phyloP scores from a whole-genome alignment of 2,113 vertebrate genomes.

The Menidia beryllina region DNA sequence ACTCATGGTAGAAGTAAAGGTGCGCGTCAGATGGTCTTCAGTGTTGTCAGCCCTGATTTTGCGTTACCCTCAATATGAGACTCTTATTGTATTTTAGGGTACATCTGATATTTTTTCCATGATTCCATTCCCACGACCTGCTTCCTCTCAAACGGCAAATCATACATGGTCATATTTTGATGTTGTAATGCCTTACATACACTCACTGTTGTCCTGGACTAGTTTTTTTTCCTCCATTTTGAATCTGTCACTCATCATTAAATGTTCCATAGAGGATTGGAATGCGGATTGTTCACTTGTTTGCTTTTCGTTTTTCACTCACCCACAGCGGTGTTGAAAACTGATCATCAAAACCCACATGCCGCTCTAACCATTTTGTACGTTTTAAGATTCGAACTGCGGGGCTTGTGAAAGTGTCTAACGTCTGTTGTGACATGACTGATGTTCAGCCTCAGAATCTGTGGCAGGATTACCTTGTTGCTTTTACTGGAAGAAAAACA shows the following conservation, averaged over 20 bases:
- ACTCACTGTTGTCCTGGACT: neutral
- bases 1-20: slow-evolving; percentile 16
- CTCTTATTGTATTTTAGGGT: slow-evolving; percentile 12
- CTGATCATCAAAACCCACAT: slow-evolving; percentile 1
- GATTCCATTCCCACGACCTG: slow-evolving; percentile 43
- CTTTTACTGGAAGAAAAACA: slow-evolving; percentile 16
- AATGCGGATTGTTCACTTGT: neutral
- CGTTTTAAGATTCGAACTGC: slow-evolving; percentile 1
- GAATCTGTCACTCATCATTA: neutral
- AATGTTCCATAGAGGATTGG: neutral
- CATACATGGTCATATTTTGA: slow-evolving; percentile 21
- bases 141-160: slow-evolving; percentile 38
- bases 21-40: slow-evolving; percentile 6
- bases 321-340: neutral
- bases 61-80: slow-evolving; percentile 10
- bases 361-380: neutral
- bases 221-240: slow-evolving; percentile 11
- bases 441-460: slow-evolving; percentile 2
- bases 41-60: neutral
- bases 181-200: slow-evolving; percentile 3
- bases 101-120: slow-evolving; percentile 11
- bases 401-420: neutral
- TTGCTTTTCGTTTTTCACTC: neutral
- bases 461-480: slow-evolving; percentile 14
- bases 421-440: slow-evolving; percentile 18